phyloP scores from a whole-genome alignment of 2,888 invertebrate species.

The Heterodera filipjevi region DNA sequence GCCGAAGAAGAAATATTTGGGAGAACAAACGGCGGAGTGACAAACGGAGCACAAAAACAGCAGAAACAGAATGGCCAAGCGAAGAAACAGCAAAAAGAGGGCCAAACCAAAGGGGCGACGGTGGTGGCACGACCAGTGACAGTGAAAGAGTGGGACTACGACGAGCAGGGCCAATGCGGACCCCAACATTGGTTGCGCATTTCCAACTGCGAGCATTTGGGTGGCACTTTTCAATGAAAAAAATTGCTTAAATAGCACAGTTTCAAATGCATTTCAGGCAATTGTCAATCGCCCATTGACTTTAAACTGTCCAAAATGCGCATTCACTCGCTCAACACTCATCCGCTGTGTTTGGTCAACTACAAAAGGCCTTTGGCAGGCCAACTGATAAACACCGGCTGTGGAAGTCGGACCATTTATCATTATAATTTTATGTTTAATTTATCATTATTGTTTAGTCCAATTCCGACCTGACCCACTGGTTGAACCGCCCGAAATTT shows the following conservation, averaged over 20 bases:
- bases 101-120: background rate
- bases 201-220: constrained; percentile 46
- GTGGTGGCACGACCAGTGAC: background rate
- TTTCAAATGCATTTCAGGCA: background rate
- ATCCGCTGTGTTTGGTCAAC: constrained; percentile 58
- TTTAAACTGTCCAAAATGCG: constrained; percentile 50
- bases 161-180: constrained; percentile 56
- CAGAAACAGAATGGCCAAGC: background rate
- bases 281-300: constrained; percentile 58
- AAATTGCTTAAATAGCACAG: background rate
- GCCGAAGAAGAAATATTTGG: background rate
- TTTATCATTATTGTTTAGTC: constrained; percentile 44
- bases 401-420: constrained; percentile 50
- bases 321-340: constrained; percentile 40
- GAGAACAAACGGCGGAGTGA: background rate
- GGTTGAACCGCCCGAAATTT: constrained; percentile 56
- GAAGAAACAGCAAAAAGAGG: constrained; percentile 9
- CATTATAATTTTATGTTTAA: background rate
- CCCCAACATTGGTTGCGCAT: constrained; percentile 47
- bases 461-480: constrained; percentile 56
- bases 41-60: background rate
- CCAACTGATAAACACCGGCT: constrained; percentile 60
- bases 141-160: constrained; percentile 54
- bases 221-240: background rate
- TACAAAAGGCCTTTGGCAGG: constrained; percentile 56